Conservation (phyloP, 2,113 vertebrate species). For the Toxostoma redivivum region DNA sequence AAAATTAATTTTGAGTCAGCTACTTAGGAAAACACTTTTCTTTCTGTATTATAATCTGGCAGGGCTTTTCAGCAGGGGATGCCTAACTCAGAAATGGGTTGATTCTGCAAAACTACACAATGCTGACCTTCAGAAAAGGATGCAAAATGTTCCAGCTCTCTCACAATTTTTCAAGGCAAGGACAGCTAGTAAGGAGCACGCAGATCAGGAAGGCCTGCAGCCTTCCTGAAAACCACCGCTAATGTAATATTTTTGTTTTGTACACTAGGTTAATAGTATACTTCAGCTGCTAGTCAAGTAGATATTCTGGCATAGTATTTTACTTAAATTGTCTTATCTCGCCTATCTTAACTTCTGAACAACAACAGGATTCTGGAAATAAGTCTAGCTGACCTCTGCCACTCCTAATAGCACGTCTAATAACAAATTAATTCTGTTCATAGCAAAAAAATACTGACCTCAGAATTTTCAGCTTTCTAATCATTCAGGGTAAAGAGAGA, state of each 20-base stretch:
- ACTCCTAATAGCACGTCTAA: neutral
- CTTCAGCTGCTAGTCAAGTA: neutral
- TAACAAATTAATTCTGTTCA: neutral
- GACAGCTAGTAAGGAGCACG: neutral
- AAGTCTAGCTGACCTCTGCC: neutral
- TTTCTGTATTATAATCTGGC: neutral
- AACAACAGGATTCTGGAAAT: neutral
- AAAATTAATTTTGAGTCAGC: neutral
- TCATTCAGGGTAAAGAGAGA: neutral
- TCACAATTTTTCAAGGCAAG: neutral
- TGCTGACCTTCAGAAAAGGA: neutral
- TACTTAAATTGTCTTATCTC: neutral
- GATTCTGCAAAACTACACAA: conserved; percentile 13
- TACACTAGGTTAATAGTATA: neutral
- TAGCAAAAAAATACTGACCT: neutral
- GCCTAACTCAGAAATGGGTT: neutral
- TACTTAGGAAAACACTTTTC: neutral
- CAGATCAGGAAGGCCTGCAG: neutral
- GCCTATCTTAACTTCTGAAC: neutral
- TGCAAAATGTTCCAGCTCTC: neutral
- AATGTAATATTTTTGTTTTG: neutral
- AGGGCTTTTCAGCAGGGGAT: neutral
- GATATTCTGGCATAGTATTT: neutral
- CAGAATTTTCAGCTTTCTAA: neutral
- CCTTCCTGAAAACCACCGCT: neutral